Percentiles rank a stretch among this genome's conserved stretches.
phyloP scores from a whole-genome alignment of 1,140 invertebrate species.

The Heliconius congener region DNA sequence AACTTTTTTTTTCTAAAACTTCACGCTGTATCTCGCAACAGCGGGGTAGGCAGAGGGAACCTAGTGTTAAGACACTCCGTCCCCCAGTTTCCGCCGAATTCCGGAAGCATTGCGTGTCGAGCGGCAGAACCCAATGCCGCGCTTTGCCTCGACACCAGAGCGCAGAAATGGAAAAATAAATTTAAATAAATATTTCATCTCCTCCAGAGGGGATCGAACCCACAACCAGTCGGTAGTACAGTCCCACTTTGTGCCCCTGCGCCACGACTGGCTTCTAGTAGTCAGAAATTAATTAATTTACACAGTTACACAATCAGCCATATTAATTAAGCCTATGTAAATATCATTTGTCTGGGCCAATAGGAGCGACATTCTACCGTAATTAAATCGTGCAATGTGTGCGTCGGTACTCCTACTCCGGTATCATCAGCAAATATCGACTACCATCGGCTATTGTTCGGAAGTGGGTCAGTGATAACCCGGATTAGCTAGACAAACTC shows the following conservation, averaged over 20 bases:
- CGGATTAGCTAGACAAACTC: constrained; percentile 46
- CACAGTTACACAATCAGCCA: neutral
- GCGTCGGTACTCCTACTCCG: neutral
- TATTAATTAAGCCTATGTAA: constrained; percentile 6
- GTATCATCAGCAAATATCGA: constrained; percentile 34
- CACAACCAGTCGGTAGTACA: no score
- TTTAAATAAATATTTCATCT: no score
- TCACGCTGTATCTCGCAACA: no score
- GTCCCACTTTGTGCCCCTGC: no score
- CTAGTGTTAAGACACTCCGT: no score
- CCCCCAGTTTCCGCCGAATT: no score
- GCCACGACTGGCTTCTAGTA: neutral
- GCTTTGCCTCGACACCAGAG: no score
- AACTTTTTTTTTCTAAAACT: neutral
- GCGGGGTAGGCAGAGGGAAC: no score
- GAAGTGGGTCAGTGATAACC: constrained; percentile 50
- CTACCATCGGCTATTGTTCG: constrained; percentile 44
- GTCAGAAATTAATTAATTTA: neutral
- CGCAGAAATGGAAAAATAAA: neutral
- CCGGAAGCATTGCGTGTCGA: no score
- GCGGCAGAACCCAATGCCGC: no score
- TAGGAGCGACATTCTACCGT: constrained; percentile 4
- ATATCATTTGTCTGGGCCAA: neutral
- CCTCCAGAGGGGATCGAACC: no score
- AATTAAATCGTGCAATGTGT: constrained; percentile 15